Evolutionary conservation across 2,113 vertebrate genomes (phyloP).

Genomic region (Corythaixoides concolor): DNA sequence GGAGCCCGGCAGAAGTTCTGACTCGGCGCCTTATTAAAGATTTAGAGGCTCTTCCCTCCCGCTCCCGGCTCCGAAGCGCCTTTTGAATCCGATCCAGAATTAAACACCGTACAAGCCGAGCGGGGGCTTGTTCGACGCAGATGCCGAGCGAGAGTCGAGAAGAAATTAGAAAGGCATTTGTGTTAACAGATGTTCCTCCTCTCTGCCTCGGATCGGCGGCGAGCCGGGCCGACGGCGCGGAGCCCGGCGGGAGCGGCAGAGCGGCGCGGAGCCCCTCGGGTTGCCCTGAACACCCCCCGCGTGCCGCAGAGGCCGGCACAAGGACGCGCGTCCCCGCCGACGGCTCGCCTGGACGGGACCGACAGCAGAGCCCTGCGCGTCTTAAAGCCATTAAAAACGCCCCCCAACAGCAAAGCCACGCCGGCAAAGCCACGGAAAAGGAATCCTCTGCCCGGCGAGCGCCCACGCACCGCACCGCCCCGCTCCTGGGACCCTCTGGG

Average conservation of each 20-base stretch:
- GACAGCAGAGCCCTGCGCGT: background rate
- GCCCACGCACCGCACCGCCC: rapidly evolving
- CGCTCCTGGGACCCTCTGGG: rapidly evolving
- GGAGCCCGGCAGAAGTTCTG: slow-evolving; percentile 48
- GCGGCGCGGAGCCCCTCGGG: background rate
- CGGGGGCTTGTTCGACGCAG: slow-evolving; percentile 53
- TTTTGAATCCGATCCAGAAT: slow-evolving; percentile 71
- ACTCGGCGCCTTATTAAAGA: slow-evolving; percentile 22
- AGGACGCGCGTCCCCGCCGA: rapidly evolving
- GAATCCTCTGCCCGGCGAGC: background rate
- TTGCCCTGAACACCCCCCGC: rapidly evolving
- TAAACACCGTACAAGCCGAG: slow-evolving; percentile 60
- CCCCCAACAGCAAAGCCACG: background rate
- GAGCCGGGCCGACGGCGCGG: background rate
- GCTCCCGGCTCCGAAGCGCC: background rate
- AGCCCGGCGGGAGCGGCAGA: background rate
- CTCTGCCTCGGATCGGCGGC: slow-evolving; percentile 9
- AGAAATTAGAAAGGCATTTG: slow-evolving; percentile 67
- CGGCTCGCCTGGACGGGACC: rapidly evolving
- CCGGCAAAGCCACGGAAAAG: background rate
- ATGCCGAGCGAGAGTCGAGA: slow-evolving; percentile 59
- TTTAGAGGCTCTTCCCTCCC: slow-evolving; percentile 32
- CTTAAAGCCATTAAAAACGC: no score
- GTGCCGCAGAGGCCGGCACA: rapidly evolving
- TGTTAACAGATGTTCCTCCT: slow-evolving; percentile 72